Percentiles rank a stretch among this genome's conserved stretches.
These are phyloP conservation scores for Gymnogyps californianus DNA, from an alignment of 2,113 vertebrate genomes.

Conservation along the genomic window DNA sequence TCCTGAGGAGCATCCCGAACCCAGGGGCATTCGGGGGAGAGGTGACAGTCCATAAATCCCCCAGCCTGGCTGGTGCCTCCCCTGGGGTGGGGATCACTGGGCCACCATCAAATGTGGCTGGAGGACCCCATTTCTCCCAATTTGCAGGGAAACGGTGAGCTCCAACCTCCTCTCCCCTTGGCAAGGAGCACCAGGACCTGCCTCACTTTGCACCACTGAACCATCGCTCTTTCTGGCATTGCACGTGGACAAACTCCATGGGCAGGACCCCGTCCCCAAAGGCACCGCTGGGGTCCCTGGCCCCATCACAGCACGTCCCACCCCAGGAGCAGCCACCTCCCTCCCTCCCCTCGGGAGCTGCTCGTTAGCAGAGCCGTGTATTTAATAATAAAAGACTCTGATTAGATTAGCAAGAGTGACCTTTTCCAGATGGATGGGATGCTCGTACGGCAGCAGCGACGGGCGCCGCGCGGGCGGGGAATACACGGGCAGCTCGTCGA, in stretches of 20 bases:
- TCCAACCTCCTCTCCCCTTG: background rate
- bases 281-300: fast-evolving
- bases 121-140: fast-evolving
- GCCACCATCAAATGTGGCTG: background rate
- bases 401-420: background rate
- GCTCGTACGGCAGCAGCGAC: fast-evolving
- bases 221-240: background rate
- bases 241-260: fast-evolving
- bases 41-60: background rate
- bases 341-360: fast-evolving
- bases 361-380: background rate
- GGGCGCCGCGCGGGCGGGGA: fast-evolving
- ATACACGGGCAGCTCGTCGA: background rate
- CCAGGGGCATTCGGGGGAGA: fast-evolving
- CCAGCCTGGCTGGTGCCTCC: background rate
- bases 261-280: fast-evolving
- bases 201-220: background rate
- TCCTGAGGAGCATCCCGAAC: background rate
- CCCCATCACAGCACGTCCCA: fast-evolving
- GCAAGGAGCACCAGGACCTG: background rate
- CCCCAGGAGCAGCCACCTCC: background rate
- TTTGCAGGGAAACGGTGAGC: background rate
- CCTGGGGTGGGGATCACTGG: fast-evolving
- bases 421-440: slow-evolving; percentile 9
- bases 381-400: background rate